A percentile compares a stretch with the other conserved stretches of the same genome.
Evolutionary conservation across 2,113 vertebrate genomes (phyloP).

Genomic region (Vulpes lagopus): DNA sequence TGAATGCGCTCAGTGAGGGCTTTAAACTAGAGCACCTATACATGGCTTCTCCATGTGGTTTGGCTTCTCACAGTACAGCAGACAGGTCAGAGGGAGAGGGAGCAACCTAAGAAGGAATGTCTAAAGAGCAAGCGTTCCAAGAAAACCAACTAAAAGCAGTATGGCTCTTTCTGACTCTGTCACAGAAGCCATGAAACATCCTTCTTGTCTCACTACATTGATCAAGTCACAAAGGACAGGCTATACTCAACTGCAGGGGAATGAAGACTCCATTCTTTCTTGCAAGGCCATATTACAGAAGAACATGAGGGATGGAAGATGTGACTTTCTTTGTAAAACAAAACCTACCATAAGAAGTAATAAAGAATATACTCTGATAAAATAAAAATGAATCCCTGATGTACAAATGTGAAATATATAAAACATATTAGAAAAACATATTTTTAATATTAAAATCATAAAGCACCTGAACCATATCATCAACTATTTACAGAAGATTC

Average conservation of each 20-base stretch:
- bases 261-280: background rate
- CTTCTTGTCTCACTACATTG: background rate
- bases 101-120: background rate
- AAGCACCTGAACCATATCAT: background rate
- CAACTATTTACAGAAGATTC: background rate
- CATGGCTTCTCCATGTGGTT: background rate
- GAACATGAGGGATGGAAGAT: background rate
- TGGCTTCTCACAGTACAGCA: background rate
- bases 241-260: background rate
- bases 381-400: background rate
- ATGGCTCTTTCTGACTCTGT: background rate
- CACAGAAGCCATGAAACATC: background rate
- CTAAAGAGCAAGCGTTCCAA: background rate
- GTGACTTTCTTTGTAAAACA: conserved; percentile 23
- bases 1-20: background rate
- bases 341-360: background rate
- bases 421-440: background rate
- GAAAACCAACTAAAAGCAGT: background rate
- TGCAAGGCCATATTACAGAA: background rate
- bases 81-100: background rate
- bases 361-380: background rate
- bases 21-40: background rate
- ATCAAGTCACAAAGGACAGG: background rate
- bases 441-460: background rate
- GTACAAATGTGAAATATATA: background rate